Percentiles rank a stretch among this genome's conserved stretches.
Evolutionary conservation across 2,113 vertebrate species (phyloP).

Genomic region (Illadopsis cleaveri): DNA sequence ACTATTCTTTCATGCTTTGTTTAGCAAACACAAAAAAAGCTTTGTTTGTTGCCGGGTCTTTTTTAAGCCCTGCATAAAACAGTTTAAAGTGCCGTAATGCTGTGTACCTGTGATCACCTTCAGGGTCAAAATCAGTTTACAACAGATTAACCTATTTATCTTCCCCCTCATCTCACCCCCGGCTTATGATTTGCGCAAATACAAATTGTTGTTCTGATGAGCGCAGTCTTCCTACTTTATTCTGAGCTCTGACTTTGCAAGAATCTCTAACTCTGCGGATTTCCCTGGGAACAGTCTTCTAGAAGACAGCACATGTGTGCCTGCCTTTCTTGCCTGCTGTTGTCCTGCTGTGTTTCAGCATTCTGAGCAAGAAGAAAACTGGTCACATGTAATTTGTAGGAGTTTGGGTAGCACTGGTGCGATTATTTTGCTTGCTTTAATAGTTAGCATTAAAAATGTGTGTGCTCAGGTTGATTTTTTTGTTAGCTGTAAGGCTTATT

Average conservation of each 20-base stretch:
- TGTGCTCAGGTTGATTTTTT: background rate
- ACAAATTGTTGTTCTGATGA: background rate
- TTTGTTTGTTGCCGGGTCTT: constrained; percentile 74
- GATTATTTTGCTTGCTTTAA: background rate
- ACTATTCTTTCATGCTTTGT: constrained; percentile 84
- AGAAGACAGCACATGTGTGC: constrained; percentile 18
- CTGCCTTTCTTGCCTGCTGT: constrained; percentile 23
- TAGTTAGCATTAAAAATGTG: background rate
- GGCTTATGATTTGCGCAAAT: background rate
- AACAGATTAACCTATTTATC: constrained; percentile 44
- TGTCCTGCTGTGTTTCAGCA: constrained; percentile 47
- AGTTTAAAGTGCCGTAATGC: constrained; percentile 71
- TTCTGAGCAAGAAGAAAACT: constrained; percentile 44
- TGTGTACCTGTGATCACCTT: constrained; percentile 79
- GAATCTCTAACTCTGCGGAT: background rate
- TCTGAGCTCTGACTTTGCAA: background rate
- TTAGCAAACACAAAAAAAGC: constrained; percentile 83
- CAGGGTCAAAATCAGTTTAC: constrained; percentile 67
- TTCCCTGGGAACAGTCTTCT: constrained; percentile 28
- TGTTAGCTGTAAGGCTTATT: background rate
- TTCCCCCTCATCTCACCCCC: background rate
- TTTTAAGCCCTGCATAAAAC: constrained; percentile 74
- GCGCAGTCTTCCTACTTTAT: background rate
- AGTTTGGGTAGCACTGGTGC: background rate
- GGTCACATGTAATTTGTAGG: background rate